Evolutionary conservation across 1,140 invertebrate genomes (phyloP), one percentile per base, ranked within the genome.

Genomic region (Tetraneura akinire): DNA sequence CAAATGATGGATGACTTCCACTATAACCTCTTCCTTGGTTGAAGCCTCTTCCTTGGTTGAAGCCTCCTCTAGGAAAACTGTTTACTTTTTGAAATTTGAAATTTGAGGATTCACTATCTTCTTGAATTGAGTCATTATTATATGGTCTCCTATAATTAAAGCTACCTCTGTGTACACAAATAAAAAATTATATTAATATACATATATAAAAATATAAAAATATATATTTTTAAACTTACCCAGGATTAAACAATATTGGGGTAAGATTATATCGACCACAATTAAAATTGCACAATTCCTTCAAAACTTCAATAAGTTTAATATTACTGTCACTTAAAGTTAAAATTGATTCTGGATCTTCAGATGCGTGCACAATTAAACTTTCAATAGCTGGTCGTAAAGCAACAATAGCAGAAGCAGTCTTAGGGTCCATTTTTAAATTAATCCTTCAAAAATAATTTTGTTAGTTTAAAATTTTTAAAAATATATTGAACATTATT

Each of bases 321-420:
- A 88, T 86, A 81, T 91, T 89, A 2, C 86, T 81, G 0, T 87
- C 85, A 81, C 86, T 87, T 23, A 90, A 85, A 57, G 89, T 86
- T 14, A 90, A 82, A 37, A 91, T 88, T 23, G 87, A 86, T 83
- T 95, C 92, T 0, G 96, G 96, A 81, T 95, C 89, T 71, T 90
- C 87, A 5, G 94, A 91, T 1, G 91, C 91, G 62, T 91, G 86
- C 9, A 96, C 89, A 1, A 98, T 91, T 0, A 98, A 86, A 81
- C 90, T 88, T 86, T 99, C 97, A 3, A 98, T 84, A 1, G 93
- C 92, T 0, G 96, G 96, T 80, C 96, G 88, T 0, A 99, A 86
- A 9, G 94, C 93, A 0, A 95, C 90, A 80, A 98, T 90, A 8
- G 91, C 89, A 0, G 95, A 92, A 0, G 96, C 97, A 13, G 89